Conservation (phyloP, 1,140 invertebrate species). For the Eueides isabella region DNA sequence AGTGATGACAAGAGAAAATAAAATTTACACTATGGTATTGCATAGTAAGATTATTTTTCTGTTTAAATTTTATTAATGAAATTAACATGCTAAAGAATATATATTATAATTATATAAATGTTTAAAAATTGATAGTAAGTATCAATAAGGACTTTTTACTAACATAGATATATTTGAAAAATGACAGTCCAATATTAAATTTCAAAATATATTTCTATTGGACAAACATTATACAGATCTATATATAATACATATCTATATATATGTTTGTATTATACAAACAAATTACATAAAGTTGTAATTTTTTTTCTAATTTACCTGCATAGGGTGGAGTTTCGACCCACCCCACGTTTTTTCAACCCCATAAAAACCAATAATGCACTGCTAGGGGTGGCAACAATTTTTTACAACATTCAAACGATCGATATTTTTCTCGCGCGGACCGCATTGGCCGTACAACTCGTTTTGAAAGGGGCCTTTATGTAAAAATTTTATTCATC, state of each 20-base stretch:
- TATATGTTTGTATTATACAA: background rate
- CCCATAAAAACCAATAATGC: conserved; percentile 64
- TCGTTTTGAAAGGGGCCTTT: conserved; percentile 62
- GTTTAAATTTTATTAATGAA: too few species aligned
- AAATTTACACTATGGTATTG: too few species aligned
- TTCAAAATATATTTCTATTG: background rate
- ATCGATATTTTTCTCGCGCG: conserved; percentile 73
- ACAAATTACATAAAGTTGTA: background rate
- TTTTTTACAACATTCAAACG: conserved; percentile 57
- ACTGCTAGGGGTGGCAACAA: conserved; percentile 64
- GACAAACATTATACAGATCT: background rate
- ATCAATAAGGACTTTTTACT: too few species aligned
- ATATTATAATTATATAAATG: too few species aligned
- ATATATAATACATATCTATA: background rate
- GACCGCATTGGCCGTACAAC: conserved; percentile 57
- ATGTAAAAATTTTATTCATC: conserved; percentile 74
- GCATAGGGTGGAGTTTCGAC: conserved; percentile 58
- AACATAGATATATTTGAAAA: too few species aligned
- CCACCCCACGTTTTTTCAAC: conserved; percentile 71
- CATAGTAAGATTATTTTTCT: too few species aligned
- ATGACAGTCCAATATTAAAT: too few species aligned
- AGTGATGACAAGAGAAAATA: background rate
- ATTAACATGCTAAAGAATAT: too few species aligned
- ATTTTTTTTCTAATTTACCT: conserved; percentile 60
- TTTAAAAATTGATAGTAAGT: too few species aligned